phyloP scores from a whole-genome alignment of 2,888 invertebrate genomes.

The Melieria omissa region DNA sequence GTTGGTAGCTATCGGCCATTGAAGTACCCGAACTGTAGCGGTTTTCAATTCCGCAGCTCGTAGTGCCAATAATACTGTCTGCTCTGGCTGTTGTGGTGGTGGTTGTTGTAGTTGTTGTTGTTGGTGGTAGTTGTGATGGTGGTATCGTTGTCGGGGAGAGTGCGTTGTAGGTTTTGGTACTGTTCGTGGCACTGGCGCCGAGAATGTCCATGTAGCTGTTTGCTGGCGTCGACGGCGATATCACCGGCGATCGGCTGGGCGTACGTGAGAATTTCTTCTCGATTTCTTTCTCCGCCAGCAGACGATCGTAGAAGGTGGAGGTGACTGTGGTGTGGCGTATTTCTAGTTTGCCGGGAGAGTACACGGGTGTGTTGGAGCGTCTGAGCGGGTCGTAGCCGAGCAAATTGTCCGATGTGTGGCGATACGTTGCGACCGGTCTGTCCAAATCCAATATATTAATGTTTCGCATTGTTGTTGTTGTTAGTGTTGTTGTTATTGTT shows the following conservation, averaged over 20 bases:
- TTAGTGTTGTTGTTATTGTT: constrained; percentile 35
- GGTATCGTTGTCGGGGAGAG: constrained; percentile 17
- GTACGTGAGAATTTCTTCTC: constrained; percentile 59
- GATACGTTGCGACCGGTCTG: constrained; percentile 55
- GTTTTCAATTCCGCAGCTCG: not conserved
- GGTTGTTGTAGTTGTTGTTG: constrained; percentile 36
- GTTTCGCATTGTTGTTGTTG: constrained; percentile 38
- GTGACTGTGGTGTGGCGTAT: constrained; percentile 67
- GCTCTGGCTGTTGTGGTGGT: not conserved
- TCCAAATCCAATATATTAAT: constrained; percentile 44
- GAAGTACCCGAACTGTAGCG: constrained; percentile 5
- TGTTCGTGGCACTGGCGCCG: constrained; percentile 32
- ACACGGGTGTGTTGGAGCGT: constrained; percentile 56
- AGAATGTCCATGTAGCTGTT: constrained; percentile 57
- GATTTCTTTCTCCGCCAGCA: constrained; percentile 63
- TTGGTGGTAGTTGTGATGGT: constrained; percentile 35
- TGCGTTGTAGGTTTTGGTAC: constrained; percentile 21
- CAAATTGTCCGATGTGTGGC: constrained; percentile 49
- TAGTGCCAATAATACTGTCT: not conserved
- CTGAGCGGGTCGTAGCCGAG: constrained; percentile 47
- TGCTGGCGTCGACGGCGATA: constrained; percentile 57
- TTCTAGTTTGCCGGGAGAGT: constrained; percentile 62
- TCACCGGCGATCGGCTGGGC: constrained; percentile 58
- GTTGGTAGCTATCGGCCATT: constrained; percentile 9
- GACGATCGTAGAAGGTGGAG: constrained; percentile 66